A percentile compares a stretch with the other conserved stretches of the same genome.
Evolutionary conservation across 2,113 vertebrate genomes (phyloP).

Genomic region (Nothoprocta pentlandii): DNA sequence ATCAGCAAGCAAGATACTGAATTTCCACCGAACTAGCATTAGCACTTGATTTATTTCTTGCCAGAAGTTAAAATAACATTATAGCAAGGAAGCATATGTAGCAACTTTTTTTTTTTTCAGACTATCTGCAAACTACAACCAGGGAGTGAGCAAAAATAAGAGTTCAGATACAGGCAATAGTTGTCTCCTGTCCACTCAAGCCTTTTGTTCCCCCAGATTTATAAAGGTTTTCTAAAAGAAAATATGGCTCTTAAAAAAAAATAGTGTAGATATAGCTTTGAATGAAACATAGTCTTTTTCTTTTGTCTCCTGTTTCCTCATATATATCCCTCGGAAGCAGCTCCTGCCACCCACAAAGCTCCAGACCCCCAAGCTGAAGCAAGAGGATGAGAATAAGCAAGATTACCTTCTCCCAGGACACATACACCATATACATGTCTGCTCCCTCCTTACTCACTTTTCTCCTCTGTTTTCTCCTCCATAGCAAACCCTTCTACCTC

Average conservation of each 20-base stretch:
- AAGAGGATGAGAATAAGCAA: too few relatives aligned
- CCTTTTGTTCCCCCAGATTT: neutral
- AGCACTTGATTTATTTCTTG: conserved; percentile 5
- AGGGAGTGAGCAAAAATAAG: neutral
- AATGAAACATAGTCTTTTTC: neutral
- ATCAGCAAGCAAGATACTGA: neutral
- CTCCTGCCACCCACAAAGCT: fast-evolving
- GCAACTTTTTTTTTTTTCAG: neutral
- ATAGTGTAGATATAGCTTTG: too few relatives aligned
- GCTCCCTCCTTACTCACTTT: neutral
- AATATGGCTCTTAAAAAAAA: fast-evolving
- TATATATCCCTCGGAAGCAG: neutral
- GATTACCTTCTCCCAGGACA: neutral
- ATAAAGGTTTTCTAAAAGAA: neutral
- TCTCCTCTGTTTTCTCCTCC: fast-evolving
- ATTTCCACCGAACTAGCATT: conserved; percentile 34
- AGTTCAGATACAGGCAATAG: neutral
- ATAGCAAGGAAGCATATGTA: neutral
- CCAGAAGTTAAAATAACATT: neutral
- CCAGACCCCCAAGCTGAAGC: fast-evolving
- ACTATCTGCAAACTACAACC: neutral
- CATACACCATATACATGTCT: too few relatives aligned
- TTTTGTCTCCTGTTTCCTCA: neutral
- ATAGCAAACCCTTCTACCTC: neutral
- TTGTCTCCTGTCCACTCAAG: neutral